Conservation (phyloP, 1,140 invertebrate species). For the Drosophila fuyamai region DNA sequence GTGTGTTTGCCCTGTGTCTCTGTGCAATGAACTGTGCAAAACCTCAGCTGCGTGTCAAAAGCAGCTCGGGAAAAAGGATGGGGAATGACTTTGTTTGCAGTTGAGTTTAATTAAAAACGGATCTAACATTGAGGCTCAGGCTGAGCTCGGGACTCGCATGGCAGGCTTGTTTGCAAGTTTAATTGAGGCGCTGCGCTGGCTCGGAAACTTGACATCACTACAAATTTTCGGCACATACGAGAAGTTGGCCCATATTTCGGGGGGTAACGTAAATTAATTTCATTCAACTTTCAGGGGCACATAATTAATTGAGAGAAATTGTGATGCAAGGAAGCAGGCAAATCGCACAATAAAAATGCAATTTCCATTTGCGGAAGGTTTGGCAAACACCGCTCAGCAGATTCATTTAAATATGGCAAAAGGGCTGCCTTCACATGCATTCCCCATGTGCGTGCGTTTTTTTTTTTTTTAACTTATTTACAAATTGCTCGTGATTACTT, state of each 20-base stretch:
- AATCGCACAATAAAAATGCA: conserved; percentile 30
- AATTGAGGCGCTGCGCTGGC: conserved; percentile 54
- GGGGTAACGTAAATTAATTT: conserved; percentile 39
- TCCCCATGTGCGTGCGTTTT: not conserved
- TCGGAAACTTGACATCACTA: conserved; percentile 42
- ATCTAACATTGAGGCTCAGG: conserved; percentile 68
- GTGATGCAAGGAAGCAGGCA: not conserved
- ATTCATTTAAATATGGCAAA: conserved; percentile 26
- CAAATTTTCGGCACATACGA: conserved; percentile 37
- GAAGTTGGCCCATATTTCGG: conserved; percentile 13
- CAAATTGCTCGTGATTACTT: conserved; percentile 45
- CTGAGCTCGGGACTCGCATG: conserved; percentile 34
- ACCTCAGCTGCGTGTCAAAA: conserved; percentile 64
- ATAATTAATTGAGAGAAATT: conserved; percentile 59
- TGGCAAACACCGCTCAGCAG: conserved; percentile 29
- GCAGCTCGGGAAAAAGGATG: conserved; percentile 31
- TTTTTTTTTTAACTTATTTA: conserved; percentile 28
- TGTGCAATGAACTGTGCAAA: conserved; percentile 30
- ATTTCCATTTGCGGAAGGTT: conserved; percentile 39
- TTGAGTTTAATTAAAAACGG: conserved; percentile 84
- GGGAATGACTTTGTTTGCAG: conserved; percentile 74
- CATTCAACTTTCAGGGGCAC: conserved; percentile 41
- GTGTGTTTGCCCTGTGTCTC: conserved; percentile 34
- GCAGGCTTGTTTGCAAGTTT: conserved; percentile 66
- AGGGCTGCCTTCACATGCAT: not conserved